Percentiles rank a stretch among this genome's conserved stretches.
phyloP scores from a whole-genome alignment of 2,797 vertebrate species.

The Crocidura indochinensis region DNA sequence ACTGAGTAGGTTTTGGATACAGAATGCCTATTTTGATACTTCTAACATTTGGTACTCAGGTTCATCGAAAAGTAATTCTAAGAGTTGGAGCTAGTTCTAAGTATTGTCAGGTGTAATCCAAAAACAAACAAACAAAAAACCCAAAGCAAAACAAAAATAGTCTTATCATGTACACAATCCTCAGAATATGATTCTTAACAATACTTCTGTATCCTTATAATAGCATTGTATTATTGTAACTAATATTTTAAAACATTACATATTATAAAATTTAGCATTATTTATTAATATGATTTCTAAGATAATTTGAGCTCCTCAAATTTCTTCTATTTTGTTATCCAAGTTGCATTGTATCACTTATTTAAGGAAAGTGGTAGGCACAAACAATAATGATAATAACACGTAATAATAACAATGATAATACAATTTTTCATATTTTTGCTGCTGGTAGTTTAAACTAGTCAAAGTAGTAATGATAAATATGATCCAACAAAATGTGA shows the following conservation, averaged over 20 bases:
- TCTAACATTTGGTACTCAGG: too few species aligned
- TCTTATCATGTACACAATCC: not conserved
- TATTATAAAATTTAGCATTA: constrained; percentile 18
- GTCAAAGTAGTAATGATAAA: not conserved
- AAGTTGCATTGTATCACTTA: not conserved
- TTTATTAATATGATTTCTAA: not conserved
- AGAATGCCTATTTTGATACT: too few species aligned
- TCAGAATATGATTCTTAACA: not conserved
- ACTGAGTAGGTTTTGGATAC: too few species aligned
- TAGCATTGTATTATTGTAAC: not conserved
- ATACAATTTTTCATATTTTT: too few species aligned
- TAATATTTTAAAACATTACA: not conserved
- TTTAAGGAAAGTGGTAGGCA: not conserved
- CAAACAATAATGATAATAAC: not conserved
- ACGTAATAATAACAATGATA: too few species aligned
- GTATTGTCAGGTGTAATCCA: too few species aligned
- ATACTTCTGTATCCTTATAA: not conserved
- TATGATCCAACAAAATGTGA: not conserved
- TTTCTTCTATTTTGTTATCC: not conserved
- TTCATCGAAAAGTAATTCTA: too few species aligned
- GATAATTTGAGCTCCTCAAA: accelerated
- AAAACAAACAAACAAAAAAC: too few species aligned
- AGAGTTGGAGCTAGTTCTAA: too few species aligned
- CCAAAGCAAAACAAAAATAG: not conserved
- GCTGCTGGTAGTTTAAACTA: too few species aligned